Conservation (phyloP, 2,888 invertebrate genomes). For the Blastobasis adustella region DNA sequence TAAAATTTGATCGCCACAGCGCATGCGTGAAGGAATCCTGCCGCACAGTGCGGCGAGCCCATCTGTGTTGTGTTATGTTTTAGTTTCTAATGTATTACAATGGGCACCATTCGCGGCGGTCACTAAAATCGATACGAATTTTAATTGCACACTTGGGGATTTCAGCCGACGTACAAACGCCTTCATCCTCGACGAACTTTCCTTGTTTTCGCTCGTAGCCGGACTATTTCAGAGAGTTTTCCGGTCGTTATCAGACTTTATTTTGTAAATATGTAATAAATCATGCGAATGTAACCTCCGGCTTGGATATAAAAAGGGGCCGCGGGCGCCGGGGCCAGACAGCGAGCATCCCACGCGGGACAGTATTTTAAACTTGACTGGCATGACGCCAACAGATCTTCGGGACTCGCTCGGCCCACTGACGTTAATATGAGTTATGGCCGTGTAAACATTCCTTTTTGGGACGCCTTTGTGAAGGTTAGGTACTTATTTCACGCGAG, state of each 20-base stretch:
- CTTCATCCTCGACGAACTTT: too few relatives aligned
- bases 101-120: too few relatives aligned
- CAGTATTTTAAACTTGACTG: slow-evolving; percentile 51
- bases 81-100: too few relatives aligned
- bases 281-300: slow-evolving; percentile 4
- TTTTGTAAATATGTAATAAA: background rate
- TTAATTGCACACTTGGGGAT: too few relatives aligned
- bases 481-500: slow-evolving; percentile 9
- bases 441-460: slow-evolving; percentile 48
- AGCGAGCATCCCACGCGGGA: slow-evolving; percentile 31
- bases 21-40: slow-evolving; percentile 11
- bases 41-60: slow-evolving; percentile 41
- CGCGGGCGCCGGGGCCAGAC: slow-evolving; percentile 20
- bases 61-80: background rate
- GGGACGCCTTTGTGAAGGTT: slow-evolving; percentile 33
- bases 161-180: too few relatives aligned
- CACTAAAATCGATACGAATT: too few relatives aligned
- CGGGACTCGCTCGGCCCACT: slow-evolving; percentile 14
- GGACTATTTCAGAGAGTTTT: slow-evolving; percentile 20
- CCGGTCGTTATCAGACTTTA: slow-evolving; percentile 13
- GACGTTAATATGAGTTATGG: slow-evolving; percentile 42
- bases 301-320: slow-evolving; percentile 1
- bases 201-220: too few relatives aligned
- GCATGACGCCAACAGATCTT: slow-evolving; percentile 45
- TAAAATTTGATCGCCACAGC: slow-evolving; percentile 45